A percentile compares a stretch with the other conserved stretches of the same genome.
phyloP scores from a whole-genome alignment of 1,140 invertebrate species.

The Probaryconus sp. region DNA sequence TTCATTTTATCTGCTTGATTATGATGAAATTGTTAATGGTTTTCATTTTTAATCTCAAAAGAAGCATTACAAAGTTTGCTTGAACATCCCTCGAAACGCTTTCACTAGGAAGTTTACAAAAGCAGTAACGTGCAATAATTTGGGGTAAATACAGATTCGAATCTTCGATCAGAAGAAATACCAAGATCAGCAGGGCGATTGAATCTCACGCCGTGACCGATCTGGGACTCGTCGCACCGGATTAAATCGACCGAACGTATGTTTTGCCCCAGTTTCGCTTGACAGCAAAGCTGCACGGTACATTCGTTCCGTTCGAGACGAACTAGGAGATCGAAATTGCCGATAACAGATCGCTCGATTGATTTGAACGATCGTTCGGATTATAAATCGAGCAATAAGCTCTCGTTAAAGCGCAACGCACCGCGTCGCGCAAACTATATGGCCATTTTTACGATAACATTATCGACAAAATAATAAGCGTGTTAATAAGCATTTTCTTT shows the following conservation, averaged over 20 bases:
- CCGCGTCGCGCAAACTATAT: slow-evolving; percentile 11
- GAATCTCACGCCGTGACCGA: slow-evolving; percentile 65
- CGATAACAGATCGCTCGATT: slow-evolving; percentile 60
- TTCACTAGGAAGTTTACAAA: no score
- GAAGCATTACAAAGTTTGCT: no score
- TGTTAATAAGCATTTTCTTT: slow-evolving; percentile 49
- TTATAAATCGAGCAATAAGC: slow-evolving; percentile 49
- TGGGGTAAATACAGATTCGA: no score
- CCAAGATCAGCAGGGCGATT: slow-evolving; percentile 44
- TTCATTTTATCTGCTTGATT: no score
- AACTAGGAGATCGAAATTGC: slow-evolving; percentile 63
- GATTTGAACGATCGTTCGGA: slow-evolving; percentile 41
- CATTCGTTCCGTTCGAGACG: slow-evolving; percentile 66
- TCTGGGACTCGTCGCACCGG: slow-evolving; percentile 59
- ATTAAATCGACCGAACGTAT: slow-evolving; percentile 67
- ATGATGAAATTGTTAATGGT: no score
- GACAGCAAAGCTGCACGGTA: slow-evolving; percentile 64
- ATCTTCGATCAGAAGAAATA: slow-evolving; percentile 18
- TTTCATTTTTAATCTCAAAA: no score
- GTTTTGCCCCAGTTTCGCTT: slow-evolving; percentile 73
- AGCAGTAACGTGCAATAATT: no score
- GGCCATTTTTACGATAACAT: slow-evolving; percentile 46
- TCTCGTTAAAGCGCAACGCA: slow-evolving; percentile 46
- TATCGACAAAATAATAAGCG: slow-evolving; percentile 47
- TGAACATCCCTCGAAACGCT: no score